Conservation (phyloP, 2,113 vertebrate species). For the Coryphaenoides rupestris region DNA sequence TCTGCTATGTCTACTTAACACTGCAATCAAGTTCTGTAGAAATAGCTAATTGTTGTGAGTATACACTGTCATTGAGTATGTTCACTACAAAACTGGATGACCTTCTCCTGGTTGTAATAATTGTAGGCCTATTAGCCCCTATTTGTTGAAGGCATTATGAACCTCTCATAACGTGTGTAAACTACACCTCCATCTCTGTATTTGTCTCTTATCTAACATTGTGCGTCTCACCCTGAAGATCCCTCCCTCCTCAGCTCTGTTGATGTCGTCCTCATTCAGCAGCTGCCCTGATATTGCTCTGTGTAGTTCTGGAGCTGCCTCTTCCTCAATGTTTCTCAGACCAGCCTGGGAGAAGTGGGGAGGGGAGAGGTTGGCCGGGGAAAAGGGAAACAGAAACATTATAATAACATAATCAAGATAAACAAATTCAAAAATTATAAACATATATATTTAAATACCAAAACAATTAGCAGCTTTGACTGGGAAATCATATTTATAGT, state of each 20-base stretch:
- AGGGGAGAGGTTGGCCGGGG: not conserved
- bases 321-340: slow-evolving; percentile 86
- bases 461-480: too few relatives aligned
- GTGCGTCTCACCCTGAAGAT: slow-evolving; percentile 63
- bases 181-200: not conserved
- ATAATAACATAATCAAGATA: not conserved
- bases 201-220: not conserved
- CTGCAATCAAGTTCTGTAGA: too few relatives aligned
- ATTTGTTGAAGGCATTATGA: not conserved
- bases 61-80: too few relatives aligned
- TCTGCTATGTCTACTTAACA: too few relatives aligned
- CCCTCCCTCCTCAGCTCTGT: slow-evolving; percentile 80
- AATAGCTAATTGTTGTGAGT: too few relatives aligned
- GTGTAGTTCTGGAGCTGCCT: slow-evolving; percentile 80
- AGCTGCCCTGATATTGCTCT: slow-evolving; percentile 89
- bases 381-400: not conserved
- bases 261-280: slow-evolving; percentile 80
- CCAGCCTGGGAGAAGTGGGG: slow-evolving; percentile 74
- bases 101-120: too few relatives aligned
- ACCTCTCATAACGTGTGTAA: not conserved
- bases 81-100: too few relatives aligned
- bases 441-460: too few relatives aligned
- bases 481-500: too few relatives aligned
- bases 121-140: not conserved
- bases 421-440: not conserved